A percentile compares a stretch with the other conserved stretches of the same genome.
These are phyloP conservation scores for Platygyra sinensis DNA, from an alignment of 64 coral and sea anemone genomes.

Conservation along the genomic window DNA sequence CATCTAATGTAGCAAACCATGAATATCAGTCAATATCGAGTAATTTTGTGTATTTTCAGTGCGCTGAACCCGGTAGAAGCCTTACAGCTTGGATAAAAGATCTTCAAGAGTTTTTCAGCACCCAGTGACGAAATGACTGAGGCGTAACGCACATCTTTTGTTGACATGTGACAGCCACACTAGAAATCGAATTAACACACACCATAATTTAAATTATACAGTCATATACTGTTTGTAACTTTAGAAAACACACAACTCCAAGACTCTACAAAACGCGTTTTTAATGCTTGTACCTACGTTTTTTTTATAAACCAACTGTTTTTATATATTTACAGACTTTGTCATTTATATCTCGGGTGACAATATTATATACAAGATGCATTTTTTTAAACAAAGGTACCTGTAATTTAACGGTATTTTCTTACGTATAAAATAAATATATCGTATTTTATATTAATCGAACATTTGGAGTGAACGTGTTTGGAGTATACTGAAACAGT, in stretches of 20 bases:
- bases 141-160: too few species aligned
- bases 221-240: too few species aligned
- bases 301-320: background rate
- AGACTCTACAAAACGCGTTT: background rate
- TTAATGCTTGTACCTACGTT: background rate
- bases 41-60: slow-evolving; percentile 4
- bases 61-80: background rate
- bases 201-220: too few species aligned
- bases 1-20: too few species aligned
- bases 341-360: slow-evolving; percentile 19
- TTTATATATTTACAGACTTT: slow-evolving; percentile 31
- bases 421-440: slow-evolving; percentile 44
- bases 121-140: background rate
- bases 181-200: too few species aligned
- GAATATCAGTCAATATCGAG: too few species aligned
- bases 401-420: slow-evolving; percentile 21
- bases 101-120: slow-evolving; percentile 16
- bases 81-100: slow-evolving; percentile 12
- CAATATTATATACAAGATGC: slow-evolving; percentile 39
- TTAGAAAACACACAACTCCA: too few species aligned
- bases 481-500: background rate
- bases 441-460: slow-evolving; percentile 42
- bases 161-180: too few species aligned
- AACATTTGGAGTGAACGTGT: background rate
- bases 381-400: background rate